Conservation (phyloP, 2,888 invertebrate species). For the Mimas tiliae region DNA sequence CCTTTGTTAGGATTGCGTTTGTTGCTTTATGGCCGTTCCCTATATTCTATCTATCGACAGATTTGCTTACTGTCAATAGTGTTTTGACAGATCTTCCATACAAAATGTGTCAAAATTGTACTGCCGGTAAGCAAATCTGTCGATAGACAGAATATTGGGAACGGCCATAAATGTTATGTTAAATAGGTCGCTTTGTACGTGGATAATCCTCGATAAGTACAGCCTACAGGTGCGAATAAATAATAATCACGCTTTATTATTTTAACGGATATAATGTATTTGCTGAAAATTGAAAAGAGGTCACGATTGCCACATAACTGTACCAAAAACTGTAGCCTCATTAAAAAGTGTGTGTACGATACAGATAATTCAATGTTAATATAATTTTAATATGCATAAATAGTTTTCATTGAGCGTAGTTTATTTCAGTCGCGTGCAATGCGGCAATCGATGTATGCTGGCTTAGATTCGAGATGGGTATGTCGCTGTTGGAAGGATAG, state of each 20-base stretch:
- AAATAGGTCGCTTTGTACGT: conserved; percentile 9
- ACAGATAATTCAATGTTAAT: not conserved
- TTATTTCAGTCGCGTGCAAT: conserved; percentile 59
- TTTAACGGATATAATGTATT: not conserved
- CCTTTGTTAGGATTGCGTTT: conserved; percentile 8
- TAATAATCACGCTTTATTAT: not conserved
- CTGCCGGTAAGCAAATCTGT: too few species aligned
- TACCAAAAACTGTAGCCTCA: not conserved
- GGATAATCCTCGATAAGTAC: not conserved
- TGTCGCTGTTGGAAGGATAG: conserved; percentile 12
- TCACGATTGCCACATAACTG: conserved; percentile 4
- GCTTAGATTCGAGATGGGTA: conserved; percentile 6
- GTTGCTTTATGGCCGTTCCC: too few species aligned
- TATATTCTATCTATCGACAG: too few species aligned
- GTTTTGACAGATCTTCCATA: too few species aligned
- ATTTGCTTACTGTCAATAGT: too few species aligned
- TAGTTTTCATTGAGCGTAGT: conserved; percentile 58
- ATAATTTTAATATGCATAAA: conserved; percentile 48
- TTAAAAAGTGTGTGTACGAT: not conserved
- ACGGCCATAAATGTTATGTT: not conserved
- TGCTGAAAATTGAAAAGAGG: conserved; percentile 3
- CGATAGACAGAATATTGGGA: too few species aligned
- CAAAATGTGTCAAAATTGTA: too few species aligned
- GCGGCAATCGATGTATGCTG: conserved; percentile 40
- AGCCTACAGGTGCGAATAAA: not conserved